phyloP scores from a whole-genome alignment of 2,888 invertebrate species.

The Scrobipalpa atriplicella region DNA sequence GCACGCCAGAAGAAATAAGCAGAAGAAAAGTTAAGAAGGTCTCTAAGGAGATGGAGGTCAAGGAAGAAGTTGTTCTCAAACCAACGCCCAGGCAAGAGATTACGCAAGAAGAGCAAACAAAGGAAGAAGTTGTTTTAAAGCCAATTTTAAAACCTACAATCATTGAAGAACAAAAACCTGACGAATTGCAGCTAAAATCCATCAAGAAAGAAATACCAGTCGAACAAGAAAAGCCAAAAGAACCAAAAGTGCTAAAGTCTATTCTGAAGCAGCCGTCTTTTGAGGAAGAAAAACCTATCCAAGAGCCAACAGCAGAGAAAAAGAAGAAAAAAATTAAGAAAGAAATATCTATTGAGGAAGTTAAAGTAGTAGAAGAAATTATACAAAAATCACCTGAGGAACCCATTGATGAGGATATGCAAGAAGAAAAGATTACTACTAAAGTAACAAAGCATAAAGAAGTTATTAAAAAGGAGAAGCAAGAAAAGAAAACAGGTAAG shows the following conservation, averaged over 20 bases:
- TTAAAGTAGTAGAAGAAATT: neutral
- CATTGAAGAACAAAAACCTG: slow-evolving; percentile 52
- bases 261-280: slow-evolving; percentile 40
- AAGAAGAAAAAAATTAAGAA: slow-evolving; percentile 44
- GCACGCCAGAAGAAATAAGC: slow-evolving; percentile 38
- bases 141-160: slow-evolving; percentile 47
- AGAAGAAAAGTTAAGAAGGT: no score
- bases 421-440: slow-evolving; percentile 42
- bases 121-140: slow-evolving; percentile 47
- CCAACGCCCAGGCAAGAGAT: slow-evolving; percentile 29
- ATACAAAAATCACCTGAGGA: neutral
- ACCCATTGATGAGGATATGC: slow-evolving; percentile 40
- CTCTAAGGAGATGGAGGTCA: slow-evolving; percentile 46
- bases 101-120: slow-evolving; percentile 40
- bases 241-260: slow-evolving; percentile 45
- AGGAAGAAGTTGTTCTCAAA: slow-evolving; percentile 52
- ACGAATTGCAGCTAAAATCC: slow-evolving; percentile 57
- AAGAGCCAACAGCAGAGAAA: slow-evolving; percentile 56
- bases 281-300: slow-evolving; percentile 62
- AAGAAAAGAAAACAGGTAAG: slow-evolving; percentile 55
- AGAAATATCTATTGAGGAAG: slow-evolving; percentile 36
- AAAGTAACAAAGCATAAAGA: slow-evolving; percentile 44
- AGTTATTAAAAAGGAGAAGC: slow-evolving; percentile 47
- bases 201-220: slow-evolving; percentile 44
- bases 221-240: slow-evolving; percentile 62